These are phyloP conservation scores for Ardeotis arabs DNA, from an alignment of 2,113 vertebrate genomes.

Conservation along the genomic window DNA sequence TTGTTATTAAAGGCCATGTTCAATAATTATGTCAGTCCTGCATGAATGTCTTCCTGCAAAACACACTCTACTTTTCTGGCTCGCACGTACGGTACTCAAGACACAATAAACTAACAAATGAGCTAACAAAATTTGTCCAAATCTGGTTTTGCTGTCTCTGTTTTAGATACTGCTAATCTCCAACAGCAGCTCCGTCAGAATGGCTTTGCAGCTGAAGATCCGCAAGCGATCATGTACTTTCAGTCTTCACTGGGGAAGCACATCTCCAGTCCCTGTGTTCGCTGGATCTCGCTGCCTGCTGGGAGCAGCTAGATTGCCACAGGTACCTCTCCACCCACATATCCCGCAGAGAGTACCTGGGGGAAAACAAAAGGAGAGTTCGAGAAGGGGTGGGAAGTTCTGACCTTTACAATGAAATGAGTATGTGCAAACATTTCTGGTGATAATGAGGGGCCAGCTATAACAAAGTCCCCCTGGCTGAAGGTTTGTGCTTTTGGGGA, in stretches of 20 bases:
- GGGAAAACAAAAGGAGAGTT: neutral
- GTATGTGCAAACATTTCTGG: neutral
- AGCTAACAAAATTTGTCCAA: neutral
- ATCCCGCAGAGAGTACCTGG: neutral
- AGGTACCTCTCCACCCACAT: neutral
- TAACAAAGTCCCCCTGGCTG: accelerated
- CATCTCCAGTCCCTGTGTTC: neutral
- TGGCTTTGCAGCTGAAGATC: neutral
- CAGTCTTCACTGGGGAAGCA: neutral
- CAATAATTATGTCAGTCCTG: neutral
- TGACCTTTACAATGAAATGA: neutral
- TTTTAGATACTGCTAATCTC: neutral
- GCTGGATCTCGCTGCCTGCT: neutral
- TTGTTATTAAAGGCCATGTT: neutral
- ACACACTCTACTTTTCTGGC: neutral
- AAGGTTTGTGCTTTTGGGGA: neutral
- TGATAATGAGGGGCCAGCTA: neutral
- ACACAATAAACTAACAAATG: neutral
- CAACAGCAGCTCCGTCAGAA: neutral
- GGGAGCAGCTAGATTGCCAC: neutral
- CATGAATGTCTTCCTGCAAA: neutral
- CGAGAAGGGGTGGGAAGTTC: neutral
- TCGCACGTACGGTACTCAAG: neutral
- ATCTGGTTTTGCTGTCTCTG: neutral
- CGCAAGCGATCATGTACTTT: accelerated